Evolutionary conservation across 2,888 invertebrate species (phyloP), one percentile per base, ranked within the genome.

Genomic region (Pasiphila rectangulata): DNA sequence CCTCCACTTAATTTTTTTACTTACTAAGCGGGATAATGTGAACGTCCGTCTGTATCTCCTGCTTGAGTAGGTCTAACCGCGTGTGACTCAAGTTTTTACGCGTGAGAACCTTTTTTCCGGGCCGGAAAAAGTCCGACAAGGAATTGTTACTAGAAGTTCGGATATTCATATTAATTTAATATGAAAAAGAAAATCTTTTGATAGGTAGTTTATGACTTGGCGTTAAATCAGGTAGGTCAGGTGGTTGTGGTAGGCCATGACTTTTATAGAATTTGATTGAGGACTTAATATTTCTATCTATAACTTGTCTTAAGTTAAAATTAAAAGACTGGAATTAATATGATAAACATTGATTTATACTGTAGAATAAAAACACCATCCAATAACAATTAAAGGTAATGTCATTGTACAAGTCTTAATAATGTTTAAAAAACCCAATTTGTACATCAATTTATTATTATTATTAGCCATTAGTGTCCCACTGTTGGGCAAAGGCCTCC

Each of bases 21-120:
- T 79, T 65, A 88, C 87, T 64, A 13, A 88, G 56, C 9, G 90
- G 75, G 42, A 91, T 80, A 12, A 88, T 74, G 58, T 92, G 92
- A 38, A 79, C 58, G 43, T 91, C 89, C 1, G 91, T 91, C 42
- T 89, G 79, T 52, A 92, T 90, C 70, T 92, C 92, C 62, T 83
- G 88, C 63, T 90, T 90, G 52, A 92, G 79, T 55, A 90, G 79
- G 57, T 80, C 84, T 30, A 92, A 68, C n/a, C 91, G 83, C 51
- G 79, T 90, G 69, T 57, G 78, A 69, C 79, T 90, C 30, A 78
- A 74, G 67, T 74, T 78, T 50, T 64, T 74, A 4, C 82, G 73
- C 9, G 76, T 56, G 1, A 86, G 61, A 3, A 79, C 72, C 59
- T 70, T 78, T 1, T 75, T 82, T 23, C 71, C 75, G 0, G 87